A percentile compares a stretch with the other conserved stretches of the same genome.
phyloP scores from a whole-genome alignment of 2,113 vertebrate genomes.

The Colossoma macropomum region DNA sequence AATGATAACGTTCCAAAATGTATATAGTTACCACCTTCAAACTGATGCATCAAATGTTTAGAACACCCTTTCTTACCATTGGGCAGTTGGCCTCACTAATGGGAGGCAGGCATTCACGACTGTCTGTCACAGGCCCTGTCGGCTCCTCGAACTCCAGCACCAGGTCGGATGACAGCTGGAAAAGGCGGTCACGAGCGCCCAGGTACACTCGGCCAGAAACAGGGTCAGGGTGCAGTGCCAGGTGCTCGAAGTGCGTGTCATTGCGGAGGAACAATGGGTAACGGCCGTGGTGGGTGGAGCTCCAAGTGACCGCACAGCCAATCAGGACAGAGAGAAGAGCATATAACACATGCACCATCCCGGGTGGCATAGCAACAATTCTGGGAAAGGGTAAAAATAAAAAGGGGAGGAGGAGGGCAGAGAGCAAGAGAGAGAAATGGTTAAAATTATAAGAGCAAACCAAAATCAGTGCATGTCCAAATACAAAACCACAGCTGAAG shows the following conservation, averaged over 20 bases:
- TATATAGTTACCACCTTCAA: too few species aligned
- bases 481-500: neutral
- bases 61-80: slow-evolving; percentile 44
- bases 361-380: slow-evolving; percentile 89
- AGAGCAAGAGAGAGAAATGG: neutral
- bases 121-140: slow-evolving; percentile 90
- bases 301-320: slow-evolving; percentile 64
- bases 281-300: slow-evolving; percentile 23
- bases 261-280: slow-evolving; percentile 82
- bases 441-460: neutral
- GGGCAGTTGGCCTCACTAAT: slow-evolving; percentile 88
- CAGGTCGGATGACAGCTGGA: slow-evolving; percentile 84
- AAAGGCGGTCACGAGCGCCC: slow-evolving; percentile 90
- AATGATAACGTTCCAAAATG: too few species aligned
- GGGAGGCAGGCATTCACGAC: slow-evolving; percentile 91
- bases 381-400: slow-evolving; percentile 64
- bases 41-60: neutral
- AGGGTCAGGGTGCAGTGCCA: slow-evolving; percentile 87
- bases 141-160: slow-evolving; percentile 72
- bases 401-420: neutral
- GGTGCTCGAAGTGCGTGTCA: slow-evolving; percentile 86
- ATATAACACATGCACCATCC: slow-evolving; percentile 80
- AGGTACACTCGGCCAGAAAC: slow-evolving; percentile 85
- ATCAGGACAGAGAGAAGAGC: slow-evolving; percentile 62
- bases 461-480: neutral